Evolutionary conservation across 2,888 invertebrate genomes (phyloP).

Genomic region (Himalopsyche japonica): DNA sequence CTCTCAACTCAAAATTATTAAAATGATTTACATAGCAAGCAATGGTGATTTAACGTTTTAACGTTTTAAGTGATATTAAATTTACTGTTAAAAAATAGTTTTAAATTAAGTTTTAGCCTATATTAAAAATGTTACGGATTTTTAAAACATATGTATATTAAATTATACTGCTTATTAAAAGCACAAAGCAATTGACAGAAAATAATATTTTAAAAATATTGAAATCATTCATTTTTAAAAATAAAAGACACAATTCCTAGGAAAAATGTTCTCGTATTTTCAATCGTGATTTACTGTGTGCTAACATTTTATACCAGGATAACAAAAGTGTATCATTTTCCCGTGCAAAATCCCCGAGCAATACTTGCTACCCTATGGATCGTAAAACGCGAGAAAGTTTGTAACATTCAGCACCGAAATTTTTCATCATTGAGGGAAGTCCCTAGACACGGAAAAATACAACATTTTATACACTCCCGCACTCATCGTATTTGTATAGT

Average conservation of each 20-base stretch:
- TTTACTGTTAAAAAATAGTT: background rate
- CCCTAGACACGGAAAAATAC: background rate
- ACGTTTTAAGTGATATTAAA: background rate
- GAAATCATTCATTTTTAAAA: background rate
- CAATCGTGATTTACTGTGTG: background rate
- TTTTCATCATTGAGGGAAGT: slow-evolving; percentile 30
- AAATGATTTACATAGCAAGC: too few relatives aligned
- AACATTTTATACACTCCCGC: background rate
- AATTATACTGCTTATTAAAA: too few relatives aligned
- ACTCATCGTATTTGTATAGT: background rate
- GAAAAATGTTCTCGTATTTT: background rate
- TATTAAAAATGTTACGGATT: too few relatives aligned
- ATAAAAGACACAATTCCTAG: background rate
- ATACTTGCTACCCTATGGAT: slow-evolving; percentile 32
- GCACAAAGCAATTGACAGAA: too few relatives aligned
- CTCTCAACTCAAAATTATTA: too few relatives aligned
- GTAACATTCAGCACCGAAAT: slow-evolving; percentile 26
- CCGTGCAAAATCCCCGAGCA: slow-evolving; percentile 24
- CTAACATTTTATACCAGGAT: background rate
- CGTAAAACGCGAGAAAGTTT: slow-evolving; percentile 35
- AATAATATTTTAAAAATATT: background rate
- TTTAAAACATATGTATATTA: too few relatives aligned
- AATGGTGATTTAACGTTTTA: too few relatives aligned
- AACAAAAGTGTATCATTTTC: slow-evolving; percentile 13
- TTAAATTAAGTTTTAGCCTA: too few relatives aligned